phyloP scores from a whole-genome alignment of 1,140 invertebrate species.

The Macrobrachium nipponense region DNA sequence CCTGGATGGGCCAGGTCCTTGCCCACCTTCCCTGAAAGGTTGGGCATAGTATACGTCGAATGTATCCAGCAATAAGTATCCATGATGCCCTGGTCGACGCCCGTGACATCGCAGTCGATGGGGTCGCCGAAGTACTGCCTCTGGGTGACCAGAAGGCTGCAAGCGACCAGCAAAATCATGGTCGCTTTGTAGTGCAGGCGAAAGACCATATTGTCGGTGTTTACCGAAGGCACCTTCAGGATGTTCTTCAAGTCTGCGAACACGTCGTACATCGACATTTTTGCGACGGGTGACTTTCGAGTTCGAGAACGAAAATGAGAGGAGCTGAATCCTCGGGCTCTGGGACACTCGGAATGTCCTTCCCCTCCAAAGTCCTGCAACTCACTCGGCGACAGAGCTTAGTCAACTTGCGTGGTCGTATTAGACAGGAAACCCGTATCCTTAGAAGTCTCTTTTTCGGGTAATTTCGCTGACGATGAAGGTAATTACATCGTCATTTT shows the following conservation, averaged over 20 bases:
- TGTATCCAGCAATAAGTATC: constrained; percentile 97
- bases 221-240: constrained; percentile 88
- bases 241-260: constrained; percentile 92
- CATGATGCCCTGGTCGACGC: constrained; percentile 86
- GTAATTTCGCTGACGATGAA: too few species aligned
- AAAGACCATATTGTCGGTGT: constrained; percentile 95
- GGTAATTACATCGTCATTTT: too few species aligned
- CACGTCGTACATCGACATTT: constrained; percentile 86
- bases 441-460: too few species aligned
- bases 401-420: too few species aligned
- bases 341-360: not conserved
- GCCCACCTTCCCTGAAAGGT: constrained; percentile 78
- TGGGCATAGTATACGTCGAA: constrained; percentile 89
- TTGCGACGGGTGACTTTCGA: constrained; percentile 80
- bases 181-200: constrained; percentile 94
- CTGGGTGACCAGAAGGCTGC: constrained; percentile 91
- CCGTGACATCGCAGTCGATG: constrained; percentile 93
- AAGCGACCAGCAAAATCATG: constrained; percentile 89
- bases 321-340: constrained; percentile 64
- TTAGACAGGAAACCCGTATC: too few species aligned
- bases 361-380: too few species aligned
- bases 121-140: constrained; percentile 95
- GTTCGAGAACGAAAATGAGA: constrained; percentile 84
- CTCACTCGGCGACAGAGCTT: too few species aligned
- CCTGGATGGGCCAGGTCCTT: constrained; percentile 72